Evolutionary conservation across 2,888 invertebrate genomes (phyloP).

Genomic region (Xestia c-nigrum): DNA sequence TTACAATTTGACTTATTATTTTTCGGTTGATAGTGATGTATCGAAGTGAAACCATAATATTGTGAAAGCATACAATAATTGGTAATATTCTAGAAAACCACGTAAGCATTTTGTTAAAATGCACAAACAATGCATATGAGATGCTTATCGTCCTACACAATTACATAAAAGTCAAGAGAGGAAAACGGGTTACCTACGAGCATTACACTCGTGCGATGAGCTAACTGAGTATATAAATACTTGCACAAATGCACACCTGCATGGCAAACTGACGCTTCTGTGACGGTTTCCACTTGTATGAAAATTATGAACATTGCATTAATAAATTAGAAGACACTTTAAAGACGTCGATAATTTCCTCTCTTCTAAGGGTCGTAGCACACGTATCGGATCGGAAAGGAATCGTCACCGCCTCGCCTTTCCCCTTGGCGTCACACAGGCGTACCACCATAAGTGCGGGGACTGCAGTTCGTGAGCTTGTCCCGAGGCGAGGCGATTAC

Average conservation of each 20-base stretch:
- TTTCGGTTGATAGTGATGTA: no score
- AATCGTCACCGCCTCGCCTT: no score
- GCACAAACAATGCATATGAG: constrained; percentile 36
- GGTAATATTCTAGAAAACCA: not conserved
- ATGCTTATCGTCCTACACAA: constrained; percentile 63
- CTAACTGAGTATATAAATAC: constrained; percentile 61
- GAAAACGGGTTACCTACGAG: constrained; percentile 64
- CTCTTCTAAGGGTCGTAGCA: not conserved
- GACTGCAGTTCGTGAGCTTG: no score
- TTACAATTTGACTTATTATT: no score
- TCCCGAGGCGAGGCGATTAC: no score
- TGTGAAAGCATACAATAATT: no score
- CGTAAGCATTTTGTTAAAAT: constrained; percentile 35
- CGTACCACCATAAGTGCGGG: no score
- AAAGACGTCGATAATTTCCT: not conserved
- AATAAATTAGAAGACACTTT: not conserved
- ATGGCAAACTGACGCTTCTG: constrained; percentile 37
- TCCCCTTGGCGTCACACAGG: no score
- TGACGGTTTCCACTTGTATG: constrained; percentile 28
- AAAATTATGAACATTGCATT: constrained; percentile 8
- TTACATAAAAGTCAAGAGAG: constrained; percentile 66
- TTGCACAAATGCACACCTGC: constrained; percentile 41
- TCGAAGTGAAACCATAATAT: no score
- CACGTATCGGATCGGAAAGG: no score
- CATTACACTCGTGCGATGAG: constrained; percentile 58